A percentile compares a stretch with the other conserved stretches of the same genome.
phyloP scores from a whole-genome alignment of 2,888 invertebrate genomes.

The Dicycla oo region DNA sequence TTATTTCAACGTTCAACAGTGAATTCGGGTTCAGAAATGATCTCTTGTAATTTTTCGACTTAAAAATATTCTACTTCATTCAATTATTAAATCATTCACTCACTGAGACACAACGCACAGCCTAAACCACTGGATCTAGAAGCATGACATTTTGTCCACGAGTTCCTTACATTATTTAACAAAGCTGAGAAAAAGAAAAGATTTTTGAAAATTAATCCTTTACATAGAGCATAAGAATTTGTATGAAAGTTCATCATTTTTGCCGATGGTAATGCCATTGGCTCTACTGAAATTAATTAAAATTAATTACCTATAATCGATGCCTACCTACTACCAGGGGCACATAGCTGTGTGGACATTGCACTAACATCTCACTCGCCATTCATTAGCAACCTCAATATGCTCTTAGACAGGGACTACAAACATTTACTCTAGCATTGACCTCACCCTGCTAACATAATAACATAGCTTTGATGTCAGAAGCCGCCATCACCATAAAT shows the following conservation, averaged over 20 bases:
- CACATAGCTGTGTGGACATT: conserved; percentile 26
- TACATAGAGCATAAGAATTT: background rate
- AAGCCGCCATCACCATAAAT: conserved; percentile 54
- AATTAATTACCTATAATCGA: no score
- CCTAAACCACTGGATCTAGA: background rate
- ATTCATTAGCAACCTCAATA: conserved; percentile 65
- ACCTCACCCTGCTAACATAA: conserved; percentile 63
- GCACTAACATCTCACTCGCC: conserved; percentile 42
- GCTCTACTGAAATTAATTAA: background rate
- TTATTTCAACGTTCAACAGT: no score
- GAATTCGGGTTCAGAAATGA: background rate
- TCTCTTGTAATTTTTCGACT: background rate
- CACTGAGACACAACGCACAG: background rate
- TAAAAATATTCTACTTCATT: background rate
- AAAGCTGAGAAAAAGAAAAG: background rate
- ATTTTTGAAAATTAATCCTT: background rate
- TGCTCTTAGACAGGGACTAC: conserved; percentile 50
- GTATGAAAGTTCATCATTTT: background rate
- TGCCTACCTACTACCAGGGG: conserved; percentile 8
- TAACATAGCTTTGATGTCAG: conserved; percentile 65
- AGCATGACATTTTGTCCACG: background rate
- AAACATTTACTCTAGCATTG: conserved; percentile 63
- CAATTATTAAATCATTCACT: background rate
- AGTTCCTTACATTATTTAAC: background rate
- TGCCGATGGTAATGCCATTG: no score